Evolutionary conservation across 2,113 vertebrate species (phyloP).

Genomic region (Cyanoramphus novaezelandiae): DNA sequence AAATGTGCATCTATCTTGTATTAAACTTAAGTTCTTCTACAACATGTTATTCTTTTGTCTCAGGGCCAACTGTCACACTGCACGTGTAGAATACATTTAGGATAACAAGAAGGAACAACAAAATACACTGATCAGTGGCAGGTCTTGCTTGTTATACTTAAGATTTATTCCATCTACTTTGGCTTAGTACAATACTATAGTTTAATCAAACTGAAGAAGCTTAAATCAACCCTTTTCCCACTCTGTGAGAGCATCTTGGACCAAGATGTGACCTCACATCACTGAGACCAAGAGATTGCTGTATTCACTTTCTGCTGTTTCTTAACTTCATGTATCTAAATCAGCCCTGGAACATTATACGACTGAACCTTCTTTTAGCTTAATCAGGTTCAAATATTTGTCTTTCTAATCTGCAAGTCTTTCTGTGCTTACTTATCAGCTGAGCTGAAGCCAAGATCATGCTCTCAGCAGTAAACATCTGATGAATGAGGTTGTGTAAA

Average conservation of each 20-base stretch:
- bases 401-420: conserved; percentile 11
- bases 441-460: conserved; percentile 46
- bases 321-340: background rate
- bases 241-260: background rate
- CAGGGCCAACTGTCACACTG: background rate
- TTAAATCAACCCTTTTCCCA: background rate
- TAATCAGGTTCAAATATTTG: conserved; percentile 63
- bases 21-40: background rate
- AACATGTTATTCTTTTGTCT: background rate
- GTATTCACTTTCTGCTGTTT: background rate
- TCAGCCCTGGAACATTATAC: background rate
- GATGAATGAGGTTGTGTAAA: conserved; percentile 48
- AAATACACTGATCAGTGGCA: background rate
- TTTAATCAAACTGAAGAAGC: background rate
- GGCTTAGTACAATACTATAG: background rate
- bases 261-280: background rate
- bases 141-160: background rate
- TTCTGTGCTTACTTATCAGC: conserved; percentile 58
- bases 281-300: background rate
- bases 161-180: background rate
- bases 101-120: background rate
- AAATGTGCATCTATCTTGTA: background rate
- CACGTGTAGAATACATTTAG: background rate
- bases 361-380: conserved; percentile 17
- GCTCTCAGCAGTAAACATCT: conserved; percentile 49